A percentile compares a stretch with the other conserved stretches of the same genome.
Conservation (phyloP, 1,140 invertebrate genomes). For the Lasioglossum baleicum region DNA sequence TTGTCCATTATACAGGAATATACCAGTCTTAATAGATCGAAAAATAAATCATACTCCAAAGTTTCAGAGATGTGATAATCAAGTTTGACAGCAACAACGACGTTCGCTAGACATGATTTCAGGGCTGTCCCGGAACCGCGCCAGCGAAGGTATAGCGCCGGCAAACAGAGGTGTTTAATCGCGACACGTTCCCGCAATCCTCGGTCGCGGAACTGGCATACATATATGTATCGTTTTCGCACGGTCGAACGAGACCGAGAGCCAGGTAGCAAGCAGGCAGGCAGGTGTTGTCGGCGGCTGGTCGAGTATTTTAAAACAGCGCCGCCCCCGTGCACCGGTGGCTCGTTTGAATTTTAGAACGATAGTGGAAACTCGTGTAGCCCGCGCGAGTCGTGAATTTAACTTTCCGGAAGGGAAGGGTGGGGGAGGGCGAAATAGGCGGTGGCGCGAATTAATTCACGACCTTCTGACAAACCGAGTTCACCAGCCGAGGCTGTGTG, state of each 20-base stretch:
- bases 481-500: conserved; percentile 24
- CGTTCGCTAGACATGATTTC: too few relatives aligned
- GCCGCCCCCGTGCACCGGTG: conserved; percentile 44
- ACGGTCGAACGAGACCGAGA: neutral
- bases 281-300: conserved; percentile 7
- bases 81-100: too few relatives aligned
- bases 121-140: too few relatives aligned
- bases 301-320: conserved; percentile 59
- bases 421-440: conserved; percentile 11
- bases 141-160: too few relatives aligned
- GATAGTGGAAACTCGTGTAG: conserved; percentile 69
- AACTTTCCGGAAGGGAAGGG: conserved; percentile 53
- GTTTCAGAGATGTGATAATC: too few relatives aligned
- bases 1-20: too few relatives aligned
- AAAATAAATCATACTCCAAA: too few relatives aligned
- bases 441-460: conserved; percentile 63
- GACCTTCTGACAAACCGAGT: conserved; percentile 60
- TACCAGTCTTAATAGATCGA: too few relatives aligned
- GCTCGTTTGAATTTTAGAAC: conserved; percentile 68
- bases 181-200: too few relatives aligned
- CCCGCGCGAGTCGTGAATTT: conserved; percentile 61
- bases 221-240: neutral
- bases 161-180: too few relatives aligned
- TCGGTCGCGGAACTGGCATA: too few relatives aligned
- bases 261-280: neutral